Conservation (phyloP, 2,113 vertebrate genomes). For the Paramormyrops kingsleyae region DNA sequence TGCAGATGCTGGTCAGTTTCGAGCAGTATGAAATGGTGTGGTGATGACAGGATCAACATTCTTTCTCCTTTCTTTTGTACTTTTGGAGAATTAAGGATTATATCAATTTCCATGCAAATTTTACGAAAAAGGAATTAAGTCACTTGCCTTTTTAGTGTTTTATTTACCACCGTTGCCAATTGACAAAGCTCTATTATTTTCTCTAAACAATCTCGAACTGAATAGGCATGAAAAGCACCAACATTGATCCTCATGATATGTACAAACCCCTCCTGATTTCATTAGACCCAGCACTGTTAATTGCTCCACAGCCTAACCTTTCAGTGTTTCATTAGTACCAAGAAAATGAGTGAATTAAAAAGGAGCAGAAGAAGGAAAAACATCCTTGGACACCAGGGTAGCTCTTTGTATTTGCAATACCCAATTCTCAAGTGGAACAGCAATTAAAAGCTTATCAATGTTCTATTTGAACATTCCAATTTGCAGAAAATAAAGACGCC, state of each 20-base stretch:
- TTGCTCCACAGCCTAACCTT: conserved; percentile 79
- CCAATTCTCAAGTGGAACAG: conserved; percentile 52
- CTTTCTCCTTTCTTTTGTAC: conserved; percentile 16
- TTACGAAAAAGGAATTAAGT: conserved; percentile 42
- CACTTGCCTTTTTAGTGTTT: conserved; percentile 62
- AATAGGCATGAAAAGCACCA: conserved; percentile 56
- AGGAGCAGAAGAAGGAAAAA: conserved; percentile 42
- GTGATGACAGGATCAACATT: not conserved
- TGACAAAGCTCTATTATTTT: conserved; percentile 63
- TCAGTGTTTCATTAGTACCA: conserved; percentile 79
- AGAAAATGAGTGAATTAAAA: conserved; percentile 85
- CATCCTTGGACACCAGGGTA: conserved; percentile 44
- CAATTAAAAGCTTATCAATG: conserved; percentile 66
- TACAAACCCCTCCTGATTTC: conserved; percentile 68
- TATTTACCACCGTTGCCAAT: conserved; percentile 60
- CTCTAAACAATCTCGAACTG: conserved; percentile 58
- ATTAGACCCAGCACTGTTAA: conserved; percentile 78
- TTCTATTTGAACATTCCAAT: conserved; percentile 30
- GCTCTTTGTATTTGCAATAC: conserved; percentile 40
- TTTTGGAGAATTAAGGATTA: conserved; percentile 30
- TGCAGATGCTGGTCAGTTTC: conserved; percentile 7
- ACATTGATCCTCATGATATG: conserved; percentile 73
- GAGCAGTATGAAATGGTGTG: conserved; percentile 46
- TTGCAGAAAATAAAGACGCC: not conserved
- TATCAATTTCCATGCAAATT: conserved; percentile 53